Evolutionary conservation across 2,797 vertebrate species (phyloP).

Genomic region (Anolis apletophallus): DNA sequence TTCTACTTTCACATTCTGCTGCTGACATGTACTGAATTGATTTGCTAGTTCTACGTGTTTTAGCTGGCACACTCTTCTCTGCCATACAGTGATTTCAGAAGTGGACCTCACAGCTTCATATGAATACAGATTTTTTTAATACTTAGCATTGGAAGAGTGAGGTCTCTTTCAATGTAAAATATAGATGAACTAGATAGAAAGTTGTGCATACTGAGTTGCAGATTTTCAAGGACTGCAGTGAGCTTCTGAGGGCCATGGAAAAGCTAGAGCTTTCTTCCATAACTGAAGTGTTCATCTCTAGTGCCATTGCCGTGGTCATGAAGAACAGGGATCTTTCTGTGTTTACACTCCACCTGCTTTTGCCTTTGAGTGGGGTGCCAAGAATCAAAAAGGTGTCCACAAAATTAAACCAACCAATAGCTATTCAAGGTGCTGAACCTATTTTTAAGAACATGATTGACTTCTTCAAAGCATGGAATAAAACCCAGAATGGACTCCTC

Average conservation of each 20-base stretch:
- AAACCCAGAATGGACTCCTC: too few species aligned
- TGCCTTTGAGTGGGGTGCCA: not conserved
- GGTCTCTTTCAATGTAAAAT: not conserved
- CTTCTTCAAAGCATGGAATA: too few species aligned
- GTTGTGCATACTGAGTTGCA: not conserved
- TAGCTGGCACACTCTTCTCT: conserved; percentile 19
- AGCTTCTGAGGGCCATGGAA: not conserved
- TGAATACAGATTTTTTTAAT: not conserved
- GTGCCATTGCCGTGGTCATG: not conserved
- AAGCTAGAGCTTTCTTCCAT: not conserved
- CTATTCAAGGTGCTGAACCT: too few species aligned
- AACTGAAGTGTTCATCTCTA: too few species aligned
- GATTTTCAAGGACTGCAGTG: not conserved
- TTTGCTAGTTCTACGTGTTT: conserved; percentile 27
- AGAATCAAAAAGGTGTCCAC: not conserved
- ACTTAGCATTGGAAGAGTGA: conserved; percentile 8
- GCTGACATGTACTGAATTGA: not conserved
- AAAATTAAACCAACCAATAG: too few species aligned
- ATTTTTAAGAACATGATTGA: too few species aligned
- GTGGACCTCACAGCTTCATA: not conserved
- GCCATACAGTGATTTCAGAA: not conserved
- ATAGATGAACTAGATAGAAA: not conserved
- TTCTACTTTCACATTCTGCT: not conserved
- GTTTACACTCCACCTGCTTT: not conserved
- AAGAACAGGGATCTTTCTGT: not conserved